phyloP scores from a whole-genome alignment of 2,797 vertebrate genomes.

The Neosalanx taihuensis region DNA sequence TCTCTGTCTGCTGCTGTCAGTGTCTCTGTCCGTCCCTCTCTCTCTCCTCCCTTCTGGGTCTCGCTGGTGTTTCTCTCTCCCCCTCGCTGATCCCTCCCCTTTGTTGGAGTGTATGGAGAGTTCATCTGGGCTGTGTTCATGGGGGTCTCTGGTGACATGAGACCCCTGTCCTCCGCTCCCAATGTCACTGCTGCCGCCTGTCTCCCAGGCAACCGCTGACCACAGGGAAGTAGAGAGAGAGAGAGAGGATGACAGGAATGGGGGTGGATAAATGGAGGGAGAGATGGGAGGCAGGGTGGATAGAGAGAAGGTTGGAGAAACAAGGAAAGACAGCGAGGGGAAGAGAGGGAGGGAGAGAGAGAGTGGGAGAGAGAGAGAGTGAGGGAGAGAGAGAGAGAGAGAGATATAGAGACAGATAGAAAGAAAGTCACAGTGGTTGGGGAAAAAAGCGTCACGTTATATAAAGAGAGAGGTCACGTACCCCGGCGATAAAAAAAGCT shows the following conservation, averaged over 20 bases:
- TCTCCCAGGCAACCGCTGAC: constrained; percentile 63
- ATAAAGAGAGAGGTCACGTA: constrained; percentile 67
- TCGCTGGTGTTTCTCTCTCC: neutral
- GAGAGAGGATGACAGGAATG: constrained; percentile 12
- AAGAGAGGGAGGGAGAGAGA: constrained; percentile 14
- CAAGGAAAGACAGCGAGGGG: constrained; percentile 26
- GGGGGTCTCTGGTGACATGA: constrained; percentile 44
- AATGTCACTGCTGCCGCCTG: constrained; percentile 73
- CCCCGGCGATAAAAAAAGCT: constrained; percentile 71
- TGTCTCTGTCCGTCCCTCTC: neutral
- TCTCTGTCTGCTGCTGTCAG: neutral
- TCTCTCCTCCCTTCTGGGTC: neutral
- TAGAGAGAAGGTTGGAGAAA: constrained; percentile 35
- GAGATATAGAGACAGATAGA: constrained; percentile 31
- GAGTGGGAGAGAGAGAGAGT: constrained; percentile 16
- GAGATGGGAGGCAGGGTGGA: constrained; percentile 14
- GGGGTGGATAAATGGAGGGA: constrained; percentile 16
- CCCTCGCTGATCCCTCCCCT: neutral
- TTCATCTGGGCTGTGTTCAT: constrained; percentile 46
- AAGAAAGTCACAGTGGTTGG: constrained; percentile 26
- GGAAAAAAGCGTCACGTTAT: constrained; percentile 43
- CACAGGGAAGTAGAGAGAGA: constrained; percentile 11
- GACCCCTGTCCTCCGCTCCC: constrained; percentile 63
- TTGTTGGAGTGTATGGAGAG: constrained; percentile 36
- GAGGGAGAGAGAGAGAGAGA: constrained; percentile 39